Base-by-base conservation (phyloP, 1,140 invertebrate species). In the Paralvinella palmiformis region DNA sequence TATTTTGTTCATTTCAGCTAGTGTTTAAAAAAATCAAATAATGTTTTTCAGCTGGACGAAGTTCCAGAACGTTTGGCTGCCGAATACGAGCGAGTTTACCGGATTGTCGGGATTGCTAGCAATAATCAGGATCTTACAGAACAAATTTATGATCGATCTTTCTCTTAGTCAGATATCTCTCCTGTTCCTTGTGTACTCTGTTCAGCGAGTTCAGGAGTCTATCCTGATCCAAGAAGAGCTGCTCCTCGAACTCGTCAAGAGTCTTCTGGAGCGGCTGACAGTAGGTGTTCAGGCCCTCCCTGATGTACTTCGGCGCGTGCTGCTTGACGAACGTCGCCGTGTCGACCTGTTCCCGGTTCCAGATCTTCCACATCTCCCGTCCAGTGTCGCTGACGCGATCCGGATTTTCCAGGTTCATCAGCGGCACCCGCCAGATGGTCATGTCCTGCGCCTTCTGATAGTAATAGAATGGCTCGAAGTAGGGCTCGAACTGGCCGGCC, bases 101-200 rank as follows among this genome's bases (percentile, higher is more conserved):
- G n/a, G n/a, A n/a, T n/a, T n/a, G n/a, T n/a, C n/a, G n/a, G n/a
- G n/a, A n/a, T n/a, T n/a, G n/a, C n/a, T n/a, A n/a, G n/a, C n/a
- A n/a, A n/a, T n/a, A n/a, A n/a, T n/a, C n/a, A n/a, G n/a, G n/a
- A n/a, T n/a, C 55, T 7, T 32, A 57, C 55, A 57, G 32, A 31
- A 57, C 55, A 31, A 57, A 57, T 7, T 31, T 31, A 31, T 57
- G 55, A 35, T 57, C 31, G 32, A 57, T 57, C 17, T 24, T 20
- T 35, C 24, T 29, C 29, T 31, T 29, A 17, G 22, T 57, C 17
- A 57, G 24, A 31, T 57, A 57, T 7, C n/a, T 31, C 20, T 15
- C 4, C 27, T 10, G 27, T 20, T 17, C 55, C 24, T n/a, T 57
- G 7, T 57, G 24, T 31, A 57, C 32, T 31, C 32, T 13, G 10